Conservation (phyloP, 2,113 vertebrate species). For the Crypturellus undulatus region DNA sequence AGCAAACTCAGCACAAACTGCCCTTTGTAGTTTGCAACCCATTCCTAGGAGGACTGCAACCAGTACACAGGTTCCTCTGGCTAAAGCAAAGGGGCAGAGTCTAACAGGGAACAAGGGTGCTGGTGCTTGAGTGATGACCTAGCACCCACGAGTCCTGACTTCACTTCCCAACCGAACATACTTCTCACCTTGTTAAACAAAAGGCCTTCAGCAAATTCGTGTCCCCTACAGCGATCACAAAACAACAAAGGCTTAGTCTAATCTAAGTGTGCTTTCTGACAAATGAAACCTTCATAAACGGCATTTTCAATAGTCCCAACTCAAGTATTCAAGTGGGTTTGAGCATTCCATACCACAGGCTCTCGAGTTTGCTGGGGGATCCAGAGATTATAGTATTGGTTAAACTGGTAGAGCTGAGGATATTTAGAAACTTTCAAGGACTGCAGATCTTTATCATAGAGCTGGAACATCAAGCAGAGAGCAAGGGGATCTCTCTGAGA, state of each 20-base stretch:
- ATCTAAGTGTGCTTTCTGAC: not conserved
- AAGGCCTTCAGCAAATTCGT: not conserved
- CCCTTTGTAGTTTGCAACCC: not conserved
- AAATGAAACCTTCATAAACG: not conserved
- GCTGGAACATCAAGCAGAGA: slow-evolving; percentile 89
- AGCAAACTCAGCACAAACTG: not conserved
- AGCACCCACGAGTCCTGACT: not conserved
- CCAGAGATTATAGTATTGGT: slow-evolving; percentile 90
- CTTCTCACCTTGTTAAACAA: not conserved
- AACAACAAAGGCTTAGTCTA: not conserved
- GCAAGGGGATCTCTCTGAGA: slow-evolving; percentile 91
- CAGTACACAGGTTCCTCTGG: not conserved
- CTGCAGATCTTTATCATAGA: slow-evolving; percentile 86
- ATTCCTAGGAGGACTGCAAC: not conserved
- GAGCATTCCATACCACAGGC: slow-evolving; percentile 77
- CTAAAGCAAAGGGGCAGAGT: not conserved
- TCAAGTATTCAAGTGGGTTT: not conserved
- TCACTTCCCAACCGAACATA: not conserved
- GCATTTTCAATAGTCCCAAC: not conserved
- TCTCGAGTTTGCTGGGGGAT: slow-evolving; percentile 82
- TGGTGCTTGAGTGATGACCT: not conserved
- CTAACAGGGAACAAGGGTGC: not conserved
- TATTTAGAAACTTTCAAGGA: slow-evolving; percentile 60
- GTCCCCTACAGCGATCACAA: not conserved
- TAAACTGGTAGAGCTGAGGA: slow-evolving; percentile 75